Evolutionary conservation across 2,888 invertebrate species (phyloP), one percentile per base, ranked within the genome.

Genomic region (Ecliptopera silaceata): DNA sequence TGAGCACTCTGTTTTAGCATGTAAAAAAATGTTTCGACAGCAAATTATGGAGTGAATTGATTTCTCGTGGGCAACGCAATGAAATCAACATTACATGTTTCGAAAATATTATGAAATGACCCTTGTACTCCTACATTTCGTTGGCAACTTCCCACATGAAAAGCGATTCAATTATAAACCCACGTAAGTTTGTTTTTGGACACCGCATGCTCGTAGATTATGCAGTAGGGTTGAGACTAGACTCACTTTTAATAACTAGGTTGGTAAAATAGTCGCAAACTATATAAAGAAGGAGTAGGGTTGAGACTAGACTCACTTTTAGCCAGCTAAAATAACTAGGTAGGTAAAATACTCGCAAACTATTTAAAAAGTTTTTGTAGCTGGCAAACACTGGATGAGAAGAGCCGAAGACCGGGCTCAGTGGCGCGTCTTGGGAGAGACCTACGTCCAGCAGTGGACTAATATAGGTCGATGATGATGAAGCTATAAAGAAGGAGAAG

Each of bases 71-170:
- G 56, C 34, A 17, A 39, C 34, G 46, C 42, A 51, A 56, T 56
- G 31, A 47, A 56, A 56, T 47, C 48, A 44, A 48, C 48, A 44
- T 52, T 57, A 47, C 41, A 46, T 47, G 51, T 52, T 52, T 43
- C 42, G 42, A 56, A 56, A 51, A 43, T 47, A 51, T 15, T 8
- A 52, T 52, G 32, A 57, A 57, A 57, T 52, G 32, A 44, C 48
- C 44, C 39, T 48, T 52, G 32, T 17, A 53, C 46, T 53, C 53
- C 43, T 52, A 46, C 57, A 51, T 50, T 42, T 29, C 20, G 47
- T 50, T 57, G 52, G 43, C 43, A 52, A 48, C 48, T 44, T 52
- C 57, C 52, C 48, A 57, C 52, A 52, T 44, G 57, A 48, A 57
- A 52, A 53, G 46, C n/a, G 47, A 52, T 52, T 52, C 52, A 57